phyloP scores from a whole-genome alignment of 2,113 vertebrate species.

The Falcunculus frontatus region DNA sequence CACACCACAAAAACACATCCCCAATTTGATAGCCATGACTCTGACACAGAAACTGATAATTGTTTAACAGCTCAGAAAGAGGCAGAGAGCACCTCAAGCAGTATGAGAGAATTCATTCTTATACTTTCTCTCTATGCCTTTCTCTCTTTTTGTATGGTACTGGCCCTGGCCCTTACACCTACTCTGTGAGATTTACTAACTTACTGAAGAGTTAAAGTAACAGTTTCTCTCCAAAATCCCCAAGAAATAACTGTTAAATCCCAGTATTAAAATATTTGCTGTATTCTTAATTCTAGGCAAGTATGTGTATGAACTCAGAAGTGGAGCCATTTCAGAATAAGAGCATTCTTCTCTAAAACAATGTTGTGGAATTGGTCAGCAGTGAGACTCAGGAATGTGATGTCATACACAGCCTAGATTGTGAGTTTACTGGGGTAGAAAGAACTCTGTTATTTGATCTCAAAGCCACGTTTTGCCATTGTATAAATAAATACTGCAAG shows the following conservation, averaged over 20 bases:
- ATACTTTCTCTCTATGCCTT: neutral
- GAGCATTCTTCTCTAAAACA: neutral
- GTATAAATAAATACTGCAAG: neutral
- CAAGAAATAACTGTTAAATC: neutral
- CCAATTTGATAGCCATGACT: rapidly evolving
- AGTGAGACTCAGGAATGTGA: neutral
- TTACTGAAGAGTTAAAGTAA: neutral
- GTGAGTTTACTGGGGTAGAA: neutral
- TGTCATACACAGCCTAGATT: neutral
- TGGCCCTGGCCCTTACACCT: neutral
- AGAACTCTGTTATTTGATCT: neutral
- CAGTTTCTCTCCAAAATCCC: neutral
- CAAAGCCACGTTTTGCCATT: neutral
- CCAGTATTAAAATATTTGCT: neutral
- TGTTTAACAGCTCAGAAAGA: neutral
- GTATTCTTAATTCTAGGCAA: neutral
- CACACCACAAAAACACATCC: neutral
- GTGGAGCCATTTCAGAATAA: neutral
- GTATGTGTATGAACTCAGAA: neutral
- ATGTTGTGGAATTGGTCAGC: neutral
- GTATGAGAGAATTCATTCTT: neutral
- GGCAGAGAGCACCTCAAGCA: neutral
- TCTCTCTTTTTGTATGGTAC: neutral
- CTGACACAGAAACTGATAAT: neutral
- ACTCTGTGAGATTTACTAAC: neutral